A percentile compares a stretch with the other conserved stretches of the same genome.
phyloP scores from a whole-genome alignment of 2,888 invertebrate genomes.

The Pseudoips prasinana region DNA sequence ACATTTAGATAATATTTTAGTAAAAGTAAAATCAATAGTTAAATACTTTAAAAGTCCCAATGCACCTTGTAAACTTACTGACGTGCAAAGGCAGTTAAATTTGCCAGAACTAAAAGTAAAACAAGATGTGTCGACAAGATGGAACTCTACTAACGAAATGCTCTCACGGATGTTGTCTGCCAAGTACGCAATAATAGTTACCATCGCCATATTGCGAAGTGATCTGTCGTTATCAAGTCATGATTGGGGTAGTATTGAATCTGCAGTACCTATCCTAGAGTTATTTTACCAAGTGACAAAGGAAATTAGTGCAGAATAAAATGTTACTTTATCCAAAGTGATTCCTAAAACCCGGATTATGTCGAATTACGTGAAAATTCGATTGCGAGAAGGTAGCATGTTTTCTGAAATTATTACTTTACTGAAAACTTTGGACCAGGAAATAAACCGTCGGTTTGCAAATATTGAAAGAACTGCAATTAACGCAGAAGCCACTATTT shows the following conservation, averaged over 20 bases:
- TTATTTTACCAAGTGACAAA: conserved; percentile 6
- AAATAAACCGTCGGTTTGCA: no score
- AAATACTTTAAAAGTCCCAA: conserved; percentile 4
- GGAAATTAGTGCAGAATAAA: conserved; percentile 9
- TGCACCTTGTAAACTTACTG: conserved; percentile 3
- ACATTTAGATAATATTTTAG: not conserved
- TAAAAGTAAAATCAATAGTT: conserved; percentile 4
- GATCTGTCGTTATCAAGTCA: conserved; percentile 6
- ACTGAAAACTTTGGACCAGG: conserved; percentile 2
- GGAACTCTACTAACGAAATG: conserved; percentile 13
- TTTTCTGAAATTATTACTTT: not conserved
- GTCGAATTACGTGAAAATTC: conserved; percentile 1
- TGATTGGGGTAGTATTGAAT: conserved; percentile 9
- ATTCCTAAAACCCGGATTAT: conserved; percentile 5
- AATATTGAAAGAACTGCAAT: no score
- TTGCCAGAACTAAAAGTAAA: conserved; percentile 3
- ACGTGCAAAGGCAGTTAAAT: conserved; percentile 5
- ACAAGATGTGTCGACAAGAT: conserved; percentile 6
- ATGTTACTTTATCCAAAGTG: conserved; percentile 9
- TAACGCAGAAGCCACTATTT: conserved; percentile 1
- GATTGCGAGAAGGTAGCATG: no score
- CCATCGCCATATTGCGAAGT: conserved; percentile 5
- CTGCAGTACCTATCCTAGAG: conserved; percentile 9
- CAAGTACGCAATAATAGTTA: conserved; percentile 11
- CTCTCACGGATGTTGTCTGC: conserved; percentile 4